Percentiles rank a stretch among this genome's conserved stretches.
phyloP scores from a whole-genome alignment of 2,888 invertebrate species.

The Callyntrura sp. region DNA sequence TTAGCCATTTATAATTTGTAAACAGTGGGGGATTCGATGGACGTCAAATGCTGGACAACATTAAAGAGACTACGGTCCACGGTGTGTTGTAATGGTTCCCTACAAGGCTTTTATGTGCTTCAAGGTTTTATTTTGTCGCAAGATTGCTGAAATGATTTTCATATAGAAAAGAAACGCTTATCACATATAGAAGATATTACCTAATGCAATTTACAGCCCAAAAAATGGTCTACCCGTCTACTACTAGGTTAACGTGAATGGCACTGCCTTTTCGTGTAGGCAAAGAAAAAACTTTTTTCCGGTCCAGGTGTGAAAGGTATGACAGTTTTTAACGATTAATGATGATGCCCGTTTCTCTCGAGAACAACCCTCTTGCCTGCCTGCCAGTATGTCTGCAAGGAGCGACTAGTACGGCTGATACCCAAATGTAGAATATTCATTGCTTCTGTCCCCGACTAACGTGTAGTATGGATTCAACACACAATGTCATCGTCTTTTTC shows the following conservation, averaged over 20 bases:
- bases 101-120: too few relatives aligned
- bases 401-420: background rate
- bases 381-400: constrained; percentile 55
- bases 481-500: constrained; percentile 76
- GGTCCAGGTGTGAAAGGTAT: constrained; percentile 84
- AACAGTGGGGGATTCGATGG: too few relatives aligned
- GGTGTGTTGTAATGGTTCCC: too few relatives aligned
- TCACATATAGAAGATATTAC: too few relatives aligned
- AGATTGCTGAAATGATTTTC: too few relatives aligned
- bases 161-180: too few relatives aligned
- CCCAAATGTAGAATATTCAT: background rate
- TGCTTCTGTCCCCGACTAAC: constrained; percentile 1
- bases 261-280: background rate
- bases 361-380: constrained; percentile 81
- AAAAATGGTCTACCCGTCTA: too few relatives aligned
- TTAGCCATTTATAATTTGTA: too few relatives aligned
- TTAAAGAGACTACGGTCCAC: too few relatives aligned
- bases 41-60: too few relatives aligned
- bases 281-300: constrained; percentile 80
- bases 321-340: constrained; percentile 78
- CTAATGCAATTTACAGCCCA: too few relatives aligned
- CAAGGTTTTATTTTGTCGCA: too few relatives aligned
- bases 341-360: constrained; percentile 83
- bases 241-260: background rate
- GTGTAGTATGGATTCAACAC: constrained; percentile 43